Evolutionary conservation across 2,113 vertebrate genomes (phyloP).

Genomic region (Limanda limanda): DNA sequence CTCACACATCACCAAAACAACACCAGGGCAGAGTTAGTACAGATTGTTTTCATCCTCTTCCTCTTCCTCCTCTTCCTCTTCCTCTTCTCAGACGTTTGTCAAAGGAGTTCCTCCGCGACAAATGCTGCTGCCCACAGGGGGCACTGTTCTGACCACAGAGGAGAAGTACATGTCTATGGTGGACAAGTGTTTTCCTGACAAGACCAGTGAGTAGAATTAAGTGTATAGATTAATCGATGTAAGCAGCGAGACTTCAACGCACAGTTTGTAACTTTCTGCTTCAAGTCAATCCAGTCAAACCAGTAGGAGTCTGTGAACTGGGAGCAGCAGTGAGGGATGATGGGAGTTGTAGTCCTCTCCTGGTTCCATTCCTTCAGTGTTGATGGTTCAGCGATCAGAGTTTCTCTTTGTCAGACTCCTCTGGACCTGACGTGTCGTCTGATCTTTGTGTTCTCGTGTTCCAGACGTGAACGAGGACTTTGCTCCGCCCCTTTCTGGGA

Average conservation of each 20-base stretch:
- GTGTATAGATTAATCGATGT: not conserved
- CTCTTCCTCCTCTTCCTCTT: not conserved
- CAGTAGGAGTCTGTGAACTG: too few relatives aligned
- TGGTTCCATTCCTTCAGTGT: too few relatives aligned
- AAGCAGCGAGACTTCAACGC: too few relatives aligned
- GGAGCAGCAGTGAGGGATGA: too few relatives aligned
- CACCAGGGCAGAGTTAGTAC: not conserved
- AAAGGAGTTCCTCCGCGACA: slow-evolving; percentile 83
- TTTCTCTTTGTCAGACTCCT: too few relatives aligned
- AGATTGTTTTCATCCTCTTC: not conserved
- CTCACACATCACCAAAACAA: too few relatives aligned
- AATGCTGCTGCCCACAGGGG: slow-evolving; percentile 88
- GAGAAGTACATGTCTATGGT: slow-evolving; percentile 87
- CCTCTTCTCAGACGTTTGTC: slow-evolving; percentile 71
- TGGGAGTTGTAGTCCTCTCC: too few relatives aligned
- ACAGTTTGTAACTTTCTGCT: too few relatives aligned
- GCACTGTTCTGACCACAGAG: slow-evolving; percentile 87
- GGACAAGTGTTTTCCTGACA: slow-evolving; percentile 89
- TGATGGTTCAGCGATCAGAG: too few relatives aligned
- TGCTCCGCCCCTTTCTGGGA: slow-evolving; percentile 76
- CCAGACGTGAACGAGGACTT: slow-evolving; percentile 85
- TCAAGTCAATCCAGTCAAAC: too few relatives aligned
- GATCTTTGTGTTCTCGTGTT: slow-evolving; percentile 8
- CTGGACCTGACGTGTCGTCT: not conserved
- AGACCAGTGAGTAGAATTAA: slow-evolving; percentile 83